Conservation (phyloP, 2,113 vertebrate species). For the Petromus typicus region DNA sequence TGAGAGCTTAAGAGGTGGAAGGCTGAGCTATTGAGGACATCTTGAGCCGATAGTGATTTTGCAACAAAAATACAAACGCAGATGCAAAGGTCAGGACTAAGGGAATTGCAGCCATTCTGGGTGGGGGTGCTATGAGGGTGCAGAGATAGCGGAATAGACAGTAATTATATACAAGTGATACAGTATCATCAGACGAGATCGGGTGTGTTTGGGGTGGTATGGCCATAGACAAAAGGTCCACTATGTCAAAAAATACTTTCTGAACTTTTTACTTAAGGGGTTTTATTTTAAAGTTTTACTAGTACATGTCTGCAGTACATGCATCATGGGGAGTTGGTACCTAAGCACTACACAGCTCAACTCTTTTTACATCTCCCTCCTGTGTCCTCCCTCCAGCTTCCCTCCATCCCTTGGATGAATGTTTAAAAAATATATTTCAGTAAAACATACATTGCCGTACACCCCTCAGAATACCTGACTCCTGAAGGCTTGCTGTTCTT, state of each 20-base stretch:
- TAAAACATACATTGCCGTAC: not conserved
- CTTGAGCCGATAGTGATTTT: not conserved
- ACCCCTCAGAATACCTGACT: not conserved
- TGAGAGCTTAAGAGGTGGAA: not conserved
- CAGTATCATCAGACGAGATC: not conserved
- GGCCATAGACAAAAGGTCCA: too few species aligned
- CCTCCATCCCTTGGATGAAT: not conserved
- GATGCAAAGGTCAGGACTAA: not conserved
- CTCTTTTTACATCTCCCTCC: not conserved
- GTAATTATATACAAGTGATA: not conserved
- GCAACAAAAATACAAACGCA: not conserved
- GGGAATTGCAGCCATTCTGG: not conserved
- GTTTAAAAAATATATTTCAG: not conserved
- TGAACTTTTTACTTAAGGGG: not conserved
- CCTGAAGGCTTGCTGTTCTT: not conserved
- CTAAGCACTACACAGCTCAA: not conserved
- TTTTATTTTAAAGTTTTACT: not conserved
- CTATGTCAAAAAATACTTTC: not conserved
- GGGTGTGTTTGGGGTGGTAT: too few species aligned
- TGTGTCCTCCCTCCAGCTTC: not conserved
- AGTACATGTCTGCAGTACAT: not conserved
- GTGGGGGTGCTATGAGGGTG: not conserved
- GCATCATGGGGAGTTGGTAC: not conserved
- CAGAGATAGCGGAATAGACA: not conserved
- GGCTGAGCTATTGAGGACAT: not conserved